Percentiles rank a stretch among this genome's conserved stretches.
Evolutionary conservation across 1,140 invertebrate species (phyloP).

Genomic region (Rhynchophorus ferrugineus): DNA sequence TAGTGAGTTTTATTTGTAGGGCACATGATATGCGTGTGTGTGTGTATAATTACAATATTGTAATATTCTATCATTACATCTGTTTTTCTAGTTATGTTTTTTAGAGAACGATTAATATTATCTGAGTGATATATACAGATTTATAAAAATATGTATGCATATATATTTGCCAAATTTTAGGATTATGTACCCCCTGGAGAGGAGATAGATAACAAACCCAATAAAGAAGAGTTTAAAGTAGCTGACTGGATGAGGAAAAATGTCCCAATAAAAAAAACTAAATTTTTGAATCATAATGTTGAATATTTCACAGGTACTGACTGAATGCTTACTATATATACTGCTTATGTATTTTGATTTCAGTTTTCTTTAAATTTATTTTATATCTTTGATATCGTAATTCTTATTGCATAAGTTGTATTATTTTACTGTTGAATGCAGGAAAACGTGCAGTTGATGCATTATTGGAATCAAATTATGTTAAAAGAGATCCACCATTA

Average conservation of each 20-base stretch:
- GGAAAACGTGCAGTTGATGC: constrained; percentile 84
- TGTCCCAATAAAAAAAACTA: constrained; percentile 89
- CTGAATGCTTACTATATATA: not conserved
- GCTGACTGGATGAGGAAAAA: constrained; percentile 92
- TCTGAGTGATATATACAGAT: too few species aligned
- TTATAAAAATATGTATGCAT: too few species aligned
- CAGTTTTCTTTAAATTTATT: not conserved
- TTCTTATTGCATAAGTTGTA: not conserved
- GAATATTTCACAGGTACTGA: constrained; percentile 86
- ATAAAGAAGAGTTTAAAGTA: constrained; percentile 86
- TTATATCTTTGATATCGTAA: not conserved
- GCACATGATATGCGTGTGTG: too few species aligned
- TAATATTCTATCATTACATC: too few species aligned
- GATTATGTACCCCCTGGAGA: constrained; percentile 47
- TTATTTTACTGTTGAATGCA: not conserved
- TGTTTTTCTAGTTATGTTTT: too few species aligned
- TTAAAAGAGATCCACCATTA: constrained; percentile 63
- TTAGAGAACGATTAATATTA: too few species aligned
- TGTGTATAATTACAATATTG: too few species aligned
- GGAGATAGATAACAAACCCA: constrained; percentile 61
- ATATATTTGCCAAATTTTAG: constrained; percentile 45
- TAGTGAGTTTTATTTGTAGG: too few species aligned
- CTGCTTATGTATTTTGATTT: not conserved
- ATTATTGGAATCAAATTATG: constrained; percentile 88
- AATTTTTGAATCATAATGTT: constrained; percentile 91